Evolutionary conservation across 2,113 vertebrate species (phyloP), one percentile per base, ranked within the genome.

Genomic region (Dicerorhinus sumatrensis): DNA sequence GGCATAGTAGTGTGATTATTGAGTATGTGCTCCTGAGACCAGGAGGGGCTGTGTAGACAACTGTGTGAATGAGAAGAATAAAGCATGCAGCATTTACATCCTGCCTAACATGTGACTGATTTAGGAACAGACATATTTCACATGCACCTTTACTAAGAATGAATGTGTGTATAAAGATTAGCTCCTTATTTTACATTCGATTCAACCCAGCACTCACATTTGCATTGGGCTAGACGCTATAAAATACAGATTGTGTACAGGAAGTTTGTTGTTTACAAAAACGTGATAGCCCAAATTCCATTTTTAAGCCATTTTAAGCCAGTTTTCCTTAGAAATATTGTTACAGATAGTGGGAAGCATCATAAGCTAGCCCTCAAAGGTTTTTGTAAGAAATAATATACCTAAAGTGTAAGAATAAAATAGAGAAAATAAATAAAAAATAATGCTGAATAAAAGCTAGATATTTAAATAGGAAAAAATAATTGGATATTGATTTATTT

Each of bases 241-340:
- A 75, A 91, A 82, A 89, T 62, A 79, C 23, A 42, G 39, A 69
- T 29, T 82, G n/a, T 92, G 18, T 89, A 76, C 27, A 39, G 63
- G 67, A 89, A 96, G 70, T 65, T 91, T 84, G 12, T 75, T 87
- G 36, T 94, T 97, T 75, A 93, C 81, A 76, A 89, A 96, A 89
- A 73, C 5, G 0, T 39, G 2, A 31, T 95, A 46, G 17, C 39
- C 70, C 65, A 36, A 54, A 82, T 93, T 72, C 42, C 81, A 67
- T 91, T 56, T 90, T 94, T 72, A 84, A 84, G 77, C 46, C 63
- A 63, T 42, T 62, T 62, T 62, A 82, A 91, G 80, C 23, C 72
- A 63, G 18, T 91, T 93, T 91, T 62, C 85, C 89, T 67, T 84
- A 62, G 54, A 97, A 96, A 89, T 95, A 90, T 62, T 80, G 76